These are phyloP conservation scores for Chelmon rostratus DNA, from an alignment of 2,797 vertebrate species.

Conservation along the genomic window DNA sequence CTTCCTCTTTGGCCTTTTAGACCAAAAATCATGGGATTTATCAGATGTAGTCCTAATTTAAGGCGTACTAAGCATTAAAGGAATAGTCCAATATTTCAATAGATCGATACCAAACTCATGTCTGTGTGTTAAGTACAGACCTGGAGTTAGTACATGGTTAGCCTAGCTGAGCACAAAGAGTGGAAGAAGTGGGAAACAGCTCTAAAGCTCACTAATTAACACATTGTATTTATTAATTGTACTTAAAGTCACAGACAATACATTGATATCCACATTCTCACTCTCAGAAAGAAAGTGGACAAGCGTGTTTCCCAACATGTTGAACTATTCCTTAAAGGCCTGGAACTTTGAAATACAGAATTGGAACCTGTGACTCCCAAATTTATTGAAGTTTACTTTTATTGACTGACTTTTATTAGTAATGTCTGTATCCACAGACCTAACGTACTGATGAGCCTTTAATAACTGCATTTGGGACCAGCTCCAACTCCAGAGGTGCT, in stretches of 20 bases:
- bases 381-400: not conserved
- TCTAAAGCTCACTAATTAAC: not conserved
- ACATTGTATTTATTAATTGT: too few species aligned
- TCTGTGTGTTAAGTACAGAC: not conserved
- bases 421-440: not conserved
- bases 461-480: not conserved
- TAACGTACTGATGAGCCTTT: not conserved
- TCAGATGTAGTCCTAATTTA: not conserved
- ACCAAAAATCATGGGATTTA: not conserved
- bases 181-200: not conserved
- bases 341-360: not conserved
- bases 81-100: not conserved
- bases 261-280: not conserved
- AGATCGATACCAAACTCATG: not conserved
- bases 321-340: not conserved
- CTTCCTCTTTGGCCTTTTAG: not conserved
- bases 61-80: not conserved
- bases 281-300: not conserved
- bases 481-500: not conserved
- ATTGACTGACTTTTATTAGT: too few species aligned
- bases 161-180: not conserved
- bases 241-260: not conserved
- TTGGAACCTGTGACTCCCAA: not conserved
- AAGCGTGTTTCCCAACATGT: not conserved
- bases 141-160: not conserved